Base-by-base conservation (phyloP, 1,140 invertebrate species). In the Cyclina sinensis region DNA sequence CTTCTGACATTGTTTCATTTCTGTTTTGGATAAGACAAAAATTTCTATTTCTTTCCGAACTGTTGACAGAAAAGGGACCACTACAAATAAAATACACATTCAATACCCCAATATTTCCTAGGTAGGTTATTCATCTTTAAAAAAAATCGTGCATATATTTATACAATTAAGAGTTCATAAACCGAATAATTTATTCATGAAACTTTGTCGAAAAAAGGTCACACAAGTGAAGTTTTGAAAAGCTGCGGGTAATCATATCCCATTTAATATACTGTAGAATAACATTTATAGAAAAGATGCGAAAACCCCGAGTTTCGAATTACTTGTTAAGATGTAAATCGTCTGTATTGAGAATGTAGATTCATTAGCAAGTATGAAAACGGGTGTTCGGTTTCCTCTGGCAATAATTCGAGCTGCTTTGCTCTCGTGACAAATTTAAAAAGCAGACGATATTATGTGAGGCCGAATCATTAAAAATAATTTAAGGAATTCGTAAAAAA, bases 121-220 rank as follows among this genome's bases (percentile, higher is more conserved):
- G n/a, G n/a, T n/a, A n/a, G n/a, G n/a, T n/a, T n/a, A n/a, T n/a
- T n/a, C n/a, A n/a, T n/a, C n/a, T n/a, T n/a, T n/a, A n/a, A n/a
- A n/a, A n/a, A n/a, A n/a, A 39, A 73, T 2, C 11, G 21, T 37
- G 14, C 11, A 74, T 11, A 74, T 51, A 12, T 27, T 37, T 32
- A 70, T 62, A 70, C n/a, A n/a, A n/a, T n/a, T n/a, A 70, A 11
- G 3, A 70, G 65, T 27, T 70, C 30, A 70, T 14, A 16, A 39
- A 35, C 32, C 65, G 65, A n/a, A 35, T 70, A 70, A 70, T 70
- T 70, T 70, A 70, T 70, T 70, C 65, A 70, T 70, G 35, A 70
- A 70, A 70, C 65, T 70, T 35, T 70, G 65, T 70, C 35, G 37
- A n/a, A 27, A 70, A 18, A 70, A 37, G 65, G 65, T 70, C 18